Percentiles rank a stretch among this genome's conserved stretches.
These are phyloP conservation scores for Prunella himalayana DNA, from an alignment of 2,113 vertebrate species.

Conservation along the genomic window DNA sequence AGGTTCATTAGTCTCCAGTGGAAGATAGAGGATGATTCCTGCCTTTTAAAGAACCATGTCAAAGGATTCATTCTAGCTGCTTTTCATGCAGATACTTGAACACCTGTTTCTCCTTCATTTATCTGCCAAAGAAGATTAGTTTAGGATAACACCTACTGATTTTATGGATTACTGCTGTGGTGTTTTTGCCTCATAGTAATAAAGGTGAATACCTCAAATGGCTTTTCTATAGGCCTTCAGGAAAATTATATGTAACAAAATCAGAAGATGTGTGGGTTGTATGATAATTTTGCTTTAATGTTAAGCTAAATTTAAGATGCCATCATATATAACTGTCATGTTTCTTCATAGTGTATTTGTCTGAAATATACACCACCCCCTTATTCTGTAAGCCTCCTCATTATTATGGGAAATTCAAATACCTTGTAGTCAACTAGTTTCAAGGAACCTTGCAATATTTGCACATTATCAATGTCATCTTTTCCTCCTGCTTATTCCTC, in stretches of 20 bases:
- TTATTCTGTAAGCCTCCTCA: not conserved
- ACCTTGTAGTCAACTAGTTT: not conserved
- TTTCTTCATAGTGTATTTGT: not conserved
- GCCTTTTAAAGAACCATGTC: not conserved
- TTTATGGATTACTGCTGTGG: not conserved
- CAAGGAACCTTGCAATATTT: constrained; percentile 41
- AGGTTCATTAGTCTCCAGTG: not conserved
- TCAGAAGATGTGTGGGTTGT: not conserved
- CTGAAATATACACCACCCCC: not conserved
- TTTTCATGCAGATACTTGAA: constrained; percentile 3
- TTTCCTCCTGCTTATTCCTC: constrained; percentile 36
- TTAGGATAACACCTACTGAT: constrained; percentile 12
- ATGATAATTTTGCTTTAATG: not conserved
- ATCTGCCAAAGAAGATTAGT: not conserved
- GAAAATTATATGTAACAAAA: not conserved
- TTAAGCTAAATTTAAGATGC: constrained; percentile 3
- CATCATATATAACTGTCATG: not conserved
- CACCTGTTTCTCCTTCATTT: constrained; percentile 37
- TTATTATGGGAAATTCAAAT: not conserved
- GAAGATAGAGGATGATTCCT: constrained; percentile 11
- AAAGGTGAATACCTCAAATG: not conserved
- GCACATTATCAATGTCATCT: constrained; percentile 58
- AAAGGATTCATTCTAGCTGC: constrained; percentile 17
- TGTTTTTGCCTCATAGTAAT: not conserved
- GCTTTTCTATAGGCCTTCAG: not conserved